Base-by-base conservation (phyloP, 2,113 vertebrate genomes). In the Athene cunicularia region DNA sequence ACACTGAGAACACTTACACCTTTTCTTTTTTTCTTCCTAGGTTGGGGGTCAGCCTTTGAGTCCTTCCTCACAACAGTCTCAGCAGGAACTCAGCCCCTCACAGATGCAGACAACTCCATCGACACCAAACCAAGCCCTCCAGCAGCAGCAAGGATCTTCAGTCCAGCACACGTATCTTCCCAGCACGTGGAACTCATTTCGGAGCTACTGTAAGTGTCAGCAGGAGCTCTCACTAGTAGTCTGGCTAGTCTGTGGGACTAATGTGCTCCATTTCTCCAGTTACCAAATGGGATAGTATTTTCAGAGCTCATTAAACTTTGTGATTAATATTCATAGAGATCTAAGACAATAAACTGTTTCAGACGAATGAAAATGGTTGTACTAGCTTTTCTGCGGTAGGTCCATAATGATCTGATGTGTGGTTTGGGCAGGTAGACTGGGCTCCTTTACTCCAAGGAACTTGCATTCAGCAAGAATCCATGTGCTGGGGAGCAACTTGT, bases 91-190 rank as follows among this genome's bases (percentile, higher is more conserved):
- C 76, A 99, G 99, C 95, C 98, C 99, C 26, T 97, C 99, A 9
- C 99, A 99, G 87, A 98, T 99, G 82, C 98, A 98, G 74, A 94
- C 98, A 14, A 96, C 98, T 14, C 95, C 99, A 13, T 97, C 99
- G 0, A 88, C 99, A 4, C 98, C 98, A 90, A 98, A 95, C 89
- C 99, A 98, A 96, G 91, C 94, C 59, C 98, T 99, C 41, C 99
- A 99, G 95, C 98, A 98, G 96, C 97, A 97, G 88, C 97, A 97
- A 59, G 92, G 96, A 8, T 98, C 99, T 58, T 96, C 99, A 1
- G 99, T 99, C 14, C 99, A 99, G 94, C 99, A 99, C 45, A 98
- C 99, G 0, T 99, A 99, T 93, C 98, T 99, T 35, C 99, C 99
- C 9, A 98, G 98, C 56, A 98, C 99, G 4, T 99, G 99, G 99